Percentiles rank a stretch among this genome's conserved stretches.
phyloP scores from a whole-genome alignment of 2,888 invertebrate species.

The Empis stercorea region DNA sequence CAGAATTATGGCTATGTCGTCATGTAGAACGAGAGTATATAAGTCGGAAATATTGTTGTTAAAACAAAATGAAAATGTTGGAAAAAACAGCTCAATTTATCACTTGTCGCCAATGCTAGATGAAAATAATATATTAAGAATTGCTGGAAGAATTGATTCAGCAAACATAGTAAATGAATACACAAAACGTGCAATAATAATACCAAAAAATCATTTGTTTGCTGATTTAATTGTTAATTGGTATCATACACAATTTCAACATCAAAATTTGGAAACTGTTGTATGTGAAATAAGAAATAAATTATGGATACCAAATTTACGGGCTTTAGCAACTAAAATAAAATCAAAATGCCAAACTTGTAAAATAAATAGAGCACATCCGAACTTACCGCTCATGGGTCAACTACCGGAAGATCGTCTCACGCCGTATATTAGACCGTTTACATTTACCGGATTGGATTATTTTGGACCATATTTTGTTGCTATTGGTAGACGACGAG shows the following conservation, averaged over 20 bases:
- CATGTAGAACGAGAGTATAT: slow-evolving; percentile 1
- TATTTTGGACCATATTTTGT: slow-evolving; percentile 14
- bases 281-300: slow-evolving; percentile 9
- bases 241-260: slow-evolving; percentile 9
- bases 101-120: neutral
- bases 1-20: slow-evolving; percentile 1
- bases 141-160: slow-evolving; percentile 2
- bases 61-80: neutral
- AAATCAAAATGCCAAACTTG: slow-evolving; percentile 7
- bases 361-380: slow-evolving; percentile 9
- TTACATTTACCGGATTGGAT: slow-evolving; percentile 15
- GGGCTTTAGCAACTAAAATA: slow-evolving; percentile 5
- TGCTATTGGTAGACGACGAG: slow-evolving; percentile 7
- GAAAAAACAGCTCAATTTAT: slow-evolving; percentile 5
- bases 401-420: slow-evolving; percentile 4
- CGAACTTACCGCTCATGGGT: slow-evolving; percentile 14
- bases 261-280: slow-evolving; percentile 11
- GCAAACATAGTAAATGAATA: neutral
- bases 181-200: slow-evolving; percentile 2
- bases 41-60: neutral
- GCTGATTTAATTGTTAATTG: slow-evolving; percentile 7
- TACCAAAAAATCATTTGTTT: slow-evolving; percentile 4
- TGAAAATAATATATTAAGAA: neutral
- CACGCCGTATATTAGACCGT: slow-evolving; percentile 6
- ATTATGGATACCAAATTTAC: slow-evolving; percentile 5